Conservation (phyloP, 1,140 invertebrate genomes). For the Himalopsyche phryganea region DNA sequence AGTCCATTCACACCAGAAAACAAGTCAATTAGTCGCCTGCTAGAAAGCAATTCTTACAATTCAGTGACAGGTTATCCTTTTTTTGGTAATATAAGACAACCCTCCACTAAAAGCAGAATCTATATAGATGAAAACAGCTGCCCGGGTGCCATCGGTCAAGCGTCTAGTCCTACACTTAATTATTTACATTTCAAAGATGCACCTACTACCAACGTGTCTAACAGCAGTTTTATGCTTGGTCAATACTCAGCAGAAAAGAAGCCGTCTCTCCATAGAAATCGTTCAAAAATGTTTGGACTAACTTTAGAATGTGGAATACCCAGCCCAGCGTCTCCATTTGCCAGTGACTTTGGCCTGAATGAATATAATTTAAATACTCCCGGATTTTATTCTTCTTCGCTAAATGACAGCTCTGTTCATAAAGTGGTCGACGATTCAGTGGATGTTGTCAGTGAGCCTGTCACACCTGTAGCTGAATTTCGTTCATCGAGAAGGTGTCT, state of each 20-base stretch:
- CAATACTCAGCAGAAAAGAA: slow-evolving; percentile 25
- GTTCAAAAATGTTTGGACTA: slow-evolving; percentile 27
- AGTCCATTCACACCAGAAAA: slow-evolving; percentile 32
- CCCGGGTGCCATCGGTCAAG: slow-evolving; percentile 3
- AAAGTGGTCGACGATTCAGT: slow-evolving; percentile 23
- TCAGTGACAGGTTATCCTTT: slow-evolving; percentile 30
- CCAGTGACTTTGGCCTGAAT: slow-evolving; percentile 15
- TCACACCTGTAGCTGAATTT: slow-evolving; percentile 28
- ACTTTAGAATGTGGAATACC: slow-evolving; percentile 32
- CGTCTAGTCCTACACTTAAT: slow-evolving; percentile 16
- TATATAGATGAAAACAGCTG: slow-evolving; percentile 15
- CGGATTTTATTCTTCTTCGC: slow-evolving; percentile 15
- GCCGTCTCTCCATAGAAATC: background rate
- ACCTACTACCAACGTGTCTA: slow-evolving; percentile 10
- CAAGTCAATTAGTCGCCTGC: slow-evolving; percentile 6
- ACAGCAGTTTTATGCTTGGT: slow-evolving; percentile 25
- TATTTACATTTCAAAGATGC: slow-evolving; percentile 12
- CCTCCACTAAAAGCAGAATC: slow-evolving; percentile 6
- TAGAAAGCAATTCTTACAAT: slow-evolving; percentile 27
- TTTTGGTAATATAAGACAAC: background rate
- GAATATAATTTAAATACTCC: slow-evolving; percentile 21
- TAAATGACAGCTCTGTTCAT: slow-evolving; percentile 18
- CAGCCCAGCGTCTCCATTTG: slow-evolving; percentile 23
- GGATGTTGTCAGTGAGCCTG: slow-evolving; percentile 29
- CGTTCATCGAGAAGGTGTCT: slow-evolving; percentile 28